phyloP scores from a whole-genome alignment of 2,888 invertebrate species.

The Drosophila maculinotata region DNA sequence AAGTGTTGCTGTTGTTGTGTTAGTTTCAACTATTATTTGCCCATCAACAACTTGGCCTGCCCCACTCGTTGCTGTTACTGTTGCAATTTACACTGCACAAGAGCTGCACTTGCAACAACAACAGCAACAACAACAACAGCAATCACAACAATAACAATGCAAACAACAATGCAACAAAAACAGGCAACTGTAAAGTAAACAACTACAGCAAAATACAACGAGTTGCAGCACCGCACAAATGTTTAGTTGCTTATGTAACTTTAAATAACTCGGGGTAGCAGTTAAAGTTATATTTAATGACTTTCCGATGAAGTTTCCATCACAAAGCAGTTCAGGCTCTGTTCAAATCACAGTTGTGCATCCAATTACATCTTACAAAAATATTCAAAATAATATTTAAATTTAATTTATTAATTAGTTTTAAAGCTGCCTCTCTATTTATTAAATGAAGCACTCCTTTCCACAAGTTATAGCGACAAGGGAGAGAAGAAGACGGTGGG shows the following conservation, averaged over 20 bases:
- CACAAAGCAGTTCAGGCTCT: not conserved
- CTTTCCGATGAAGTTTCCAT: constrained; percentile 41
- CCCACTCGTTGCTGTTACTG: constrained; percentile 54
- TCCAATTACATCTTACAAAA: no score
- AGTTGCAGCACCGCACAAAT: constrained; percentile 39
- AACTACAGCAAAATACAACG: constrained; percentile 32
- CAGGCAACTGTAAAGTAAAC: constrained; percentile 39
- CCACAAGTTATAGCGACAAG: no score
- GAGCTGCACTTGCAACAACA: constrained; percentile 34
- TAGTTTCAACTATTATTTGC: constrained; percentile 77
- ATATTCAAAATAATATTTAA: no score
- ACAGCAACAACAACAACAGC: constrained; percentile 29
- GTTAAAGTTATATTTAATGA: constrained; percentile 37
- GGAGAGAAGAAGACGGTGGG: no score
- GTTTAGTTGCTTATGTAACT: constrained; percentile 39
- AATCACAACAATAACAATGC: constrained; percentile 10
- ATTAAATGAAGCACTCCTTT: no score
- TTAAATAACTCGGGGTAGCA: constrained; percentile 11
- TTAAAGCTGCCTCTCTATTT: no score
- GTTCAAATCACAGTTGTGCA: not conserved
- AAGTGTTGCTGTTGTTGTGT: constrained; percentile 49
- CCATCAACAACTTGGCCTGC: constrained; percentile 75
- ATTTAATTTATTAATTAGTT: no score
- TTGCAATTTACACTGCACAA: constrained; percentile 57
- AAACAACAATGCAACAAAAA: constrained; percentile 16